These are phyloP conservation scores for Pseudorhiza aurosa DNA, from an alignment of 30 jellyfish, hydroid and myxozoan genomes.

Conservation along the genomic window DNA sequence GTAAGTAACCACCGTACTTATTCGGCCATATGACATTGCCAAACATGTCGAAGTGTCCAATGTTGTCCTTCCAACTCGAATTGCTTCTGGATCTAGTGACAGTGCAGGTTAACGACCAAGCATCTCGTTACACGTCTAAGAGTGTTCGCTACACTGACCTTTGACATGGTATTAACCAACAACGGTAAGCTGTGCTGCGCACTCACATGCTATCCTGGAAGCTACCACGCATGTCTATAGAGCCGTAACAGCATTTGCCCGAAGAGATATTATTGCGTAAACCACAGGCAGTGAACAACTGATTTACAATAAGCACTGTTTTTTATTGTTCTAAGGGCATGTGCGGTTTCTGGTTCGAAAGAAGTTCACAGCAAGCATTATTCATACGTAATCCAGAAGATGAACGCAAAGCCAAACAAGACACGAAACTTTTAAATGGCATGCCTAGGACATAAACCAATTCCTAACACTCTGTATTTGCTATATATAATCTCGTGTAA, in stretches of 20 bases:
- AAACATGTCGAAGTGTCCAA: conserved; percentile 16
- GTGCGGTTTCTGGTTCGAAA: conserved; percentile 37
- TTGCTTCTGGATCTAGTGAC: neutral
- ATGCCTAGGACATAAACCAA: too few relatives aligned
- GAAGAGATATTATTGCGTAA: conserved; percentile 4
- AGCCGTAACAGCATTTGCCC: conserved; percentile 36
- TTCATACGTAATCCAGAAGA: neutral
- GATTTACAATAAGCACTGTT: conserved; percentile 36
- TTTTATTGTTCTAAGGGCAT: conserved; percentile 13
- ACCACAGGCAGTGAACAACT: conserved; percentile 46
- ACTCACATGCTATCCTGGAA: conserved; percentile 32
- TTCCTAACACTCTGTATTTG: too few relatives aligned
- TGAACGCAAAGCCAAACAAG: neutral
- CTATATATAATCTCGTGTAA: too few relatives aligned
- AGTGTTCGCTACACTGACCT: conserved; percentile 59
- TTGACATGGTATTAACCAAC: conserved; percentile 56
- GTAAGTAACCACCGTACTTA: conserved; percentile 51
- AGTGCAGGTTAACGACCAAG: neutral
- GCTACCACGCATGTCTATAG: conserved; percentile 62
- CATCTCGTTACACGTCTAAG: conserved; percentile 56
- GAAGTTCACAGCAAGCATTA: conserved; percentile 21
- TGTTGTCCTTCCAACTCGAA: neutral
- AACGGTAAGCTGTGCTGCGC: conserved; percentile 67
- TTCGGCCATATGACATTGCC: conserved; percentile 68
- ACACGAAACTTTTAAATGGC: conserved; percentile 46